Base-by-base conservation (phyloP, 2,113 vertebrate genomes). In the Megaceryle maxima region DNA sequence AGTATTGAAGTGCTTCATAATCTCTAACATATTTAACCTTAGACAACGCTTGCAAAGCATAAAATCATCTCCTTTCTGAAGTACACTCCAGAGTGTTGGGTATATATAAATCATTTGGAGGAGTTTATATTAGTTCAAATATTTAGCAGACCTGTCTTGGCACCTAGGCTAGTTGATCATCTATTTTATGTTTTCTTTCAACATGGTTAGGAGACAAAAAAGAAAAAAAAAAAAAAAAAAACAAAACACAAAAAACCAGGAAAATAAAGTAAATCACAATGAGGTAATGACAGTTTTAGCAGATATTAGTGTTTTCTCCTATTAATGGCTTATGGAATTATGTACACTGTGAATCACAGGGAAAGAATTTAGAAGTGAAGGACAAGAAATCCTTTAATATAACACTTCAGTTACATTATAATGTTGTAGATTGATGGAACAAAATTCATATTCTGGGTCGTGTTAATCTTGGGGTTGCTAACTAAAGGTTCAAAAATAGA, bases 261-360 rank as follows among this genome's bases (percentile, higher is more conserved):
- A 60, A 90, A 73, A 70, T 56, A 4, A 69, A 72, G 6, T 76
- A 67, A 90, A 72, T n/a, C 13, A 33, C n/a, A 72, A 5, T 41
- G 28, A 66, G 6, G 3, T 48, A 5, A 6, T 51, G 67, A 55
- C 14, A 79, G 44, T 56, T 90, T 90, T 80, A 39, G 55, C 15
- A 83, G 16, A n/a, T 68, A 41, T 13, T 35, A 48, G 3, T 60
- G 16, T 48, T 72, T 82, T 68, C 14, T 80, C 79, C 26, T 69
- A 8, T 51, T 62, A 20, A 46, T 69, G 21, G 7, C 9, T 86
- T 60, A 68, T 21, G 25, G 5, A 74, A 70, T 69, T 80, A 56
- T 3, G 3, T 50, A 25, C n/a, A 25, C 10, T n/a, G 3, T 1
- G 4, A 92, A 50, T 69, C 5, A 5, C 5, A 43, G 10, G 6